These are phyloP conservation scores for Gorsachius goisagi DNA, from an alignment of 2,113 vertebrate genomes.

Conservation along the genomic window DNA sequence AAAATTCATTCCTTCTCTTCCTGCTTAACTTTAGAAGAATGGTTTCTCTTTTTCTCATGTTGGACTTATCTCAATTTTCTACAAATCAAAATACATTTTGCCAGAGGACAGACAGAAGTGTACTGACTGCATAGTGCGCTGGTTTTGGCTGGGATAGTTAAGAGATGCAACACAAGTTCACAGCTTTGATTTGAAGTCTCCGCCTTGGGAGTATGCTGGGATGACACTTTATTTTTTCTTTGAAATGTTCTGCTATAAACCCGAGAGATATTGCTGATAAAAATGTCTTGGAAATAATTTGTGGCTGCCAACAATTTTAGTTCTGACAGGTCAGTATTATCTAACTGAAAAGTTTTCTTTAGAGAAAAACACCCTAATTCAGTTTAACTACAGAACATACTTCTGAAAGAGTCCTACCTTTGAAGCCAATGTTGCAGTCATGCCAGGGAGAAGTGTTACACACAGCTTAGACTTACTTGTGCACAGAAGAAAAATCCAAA, in stretches of 20 bases:
- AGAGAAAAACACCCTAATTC: not conserved
- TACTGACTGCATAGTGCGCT: not conserved
- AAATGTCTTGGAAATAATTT: not conserved
- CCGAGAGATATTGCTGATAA: not conserved
- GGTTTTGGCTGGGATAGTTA: not conserved
- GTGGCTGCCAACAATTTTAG: not conserved
- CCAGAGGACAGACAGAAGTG: not conserved
- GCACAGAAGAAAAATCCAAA: not conserved
- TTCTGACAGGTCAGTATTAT: not conserved
- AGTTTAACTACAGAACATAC: not conserved
- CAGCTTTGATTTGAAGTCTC: not conserved
- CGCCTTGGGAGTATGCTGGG: not conserved
- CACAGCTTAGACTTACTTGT: fast-evolving
- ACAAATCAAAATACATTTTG: not conserved
- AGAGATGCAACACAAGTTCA: not conserved
- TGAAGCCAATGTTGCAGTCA: not conserved
- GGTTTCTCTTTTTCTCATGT: not conserved
- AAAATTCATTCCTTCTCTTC: not conserved
- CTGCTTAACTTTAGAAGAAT: not conserved
- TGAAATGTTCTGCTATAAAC: not conserved
- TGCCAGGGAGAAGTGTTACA: not conserved
- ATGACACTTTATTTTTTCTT: not conserved
- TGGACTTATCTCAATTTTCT: not conserved
- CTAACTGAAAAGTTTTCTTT: not conserved
- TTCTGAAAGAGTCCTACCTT: not conserved